phyloP scores from a whole-genome alignment of 23 tunicate species.

The Diplosoma virens region DNA sequence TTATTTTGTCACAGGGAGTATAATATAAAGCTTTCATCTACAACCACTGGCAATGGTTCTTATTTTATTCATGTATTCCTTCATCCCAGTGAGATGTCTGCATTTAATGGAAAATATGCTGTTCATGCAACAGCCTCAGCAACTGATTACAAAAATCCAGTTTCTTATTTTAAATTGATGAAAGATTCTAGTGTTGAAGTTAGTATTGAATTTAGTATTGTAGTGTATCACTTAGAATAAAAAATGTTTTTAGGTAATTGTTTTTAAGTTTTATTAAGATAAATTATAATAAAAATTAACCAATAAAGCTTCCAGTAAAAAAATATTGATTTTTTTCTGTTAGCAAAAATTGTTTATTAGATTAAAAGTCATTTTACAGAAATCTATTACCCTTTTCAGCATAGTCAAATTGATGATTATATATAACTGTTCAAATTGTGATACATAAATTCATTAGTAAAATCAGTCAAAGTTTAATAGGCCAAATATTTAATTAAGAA shows the following conservation, averaged over 20 bases:
- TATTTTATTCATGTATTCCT: slow-evolving; percentile 40
- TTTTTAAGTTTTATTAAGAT: neutral
- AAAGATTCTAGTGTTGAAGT: slow-evolving; percentile 1
- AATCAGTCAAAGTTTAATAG: no score
- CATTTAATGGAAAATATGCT: neutral
- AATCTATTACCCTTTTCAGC: no score
- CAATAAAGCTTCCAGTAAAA: no score
- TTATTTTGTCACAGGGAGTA: neutral
- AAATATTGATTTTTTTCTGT: no score
- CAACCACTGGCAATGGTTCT: slow-evolving; percentile 42
- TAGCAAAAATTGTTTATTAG: no score
- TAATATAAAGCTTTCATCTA: slow-evolving; percentile 12
- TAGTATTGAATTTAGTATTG: neutral
- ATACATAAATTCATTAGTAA: no score
- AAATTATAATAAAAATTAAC: no score
- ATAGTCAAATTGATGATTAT: no score
- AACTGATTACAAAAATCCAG: slow-evolving; percentile 36
- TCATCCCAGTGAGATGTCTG: slow-evolving; percentile 11
- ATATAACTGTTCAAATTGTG: no score
- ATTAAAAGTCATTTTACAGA: no score
- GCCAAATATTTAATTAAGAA: no score
- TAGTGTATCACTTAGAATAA: no score
- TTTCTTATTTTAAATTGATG: slow-evolving; percentile 46
- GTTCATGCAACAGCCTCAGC: slow-evolving; percentile 1
- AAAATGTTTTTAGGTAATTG: neutral